Evolutionary conservation across 2,797 vertebrate species (phyloP).

Genomic region (Enteromius thamalakanensis): DNA sequence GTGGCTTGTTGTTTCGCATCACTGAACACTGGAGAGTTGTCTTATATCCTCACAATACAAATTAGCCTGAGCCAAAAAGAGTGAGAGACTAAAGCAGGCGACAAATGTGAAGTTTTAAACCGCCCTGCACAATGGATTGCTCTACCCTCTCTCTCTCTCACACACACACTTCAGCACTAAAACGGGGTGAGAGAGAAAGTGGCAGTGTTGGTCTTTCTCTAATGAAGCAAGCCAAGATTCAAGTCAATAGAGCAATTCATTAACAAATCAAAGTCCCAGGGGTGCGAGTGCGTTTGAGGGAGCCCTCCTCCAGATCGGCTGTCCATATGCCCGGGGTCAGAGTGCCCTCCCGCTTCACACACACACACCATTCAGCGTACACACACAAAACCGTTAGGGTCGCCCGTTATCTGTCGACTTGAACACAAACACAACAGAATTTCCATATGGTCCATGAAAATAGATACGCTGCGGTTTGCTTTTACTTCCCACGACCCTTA

Average conservation of each 20-base stretch:
- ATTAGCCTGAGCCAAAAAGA: constrained; percentile 81
- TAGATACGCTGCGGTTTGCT: constrained; percentile 82
- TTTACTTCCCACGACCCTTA: constrained; percentile 88
- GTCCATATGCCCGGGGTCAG: constrained; percentile 98
- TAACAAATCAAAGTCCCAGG: constrained; percentile 98
- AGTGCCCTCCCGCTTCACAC: constrained; percentile 87
- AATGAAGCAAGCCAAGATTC: constrained; percentile 95
- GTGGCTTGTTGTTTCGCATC: constrained; percentile 81
- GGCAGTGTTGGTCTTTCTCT: constrained; percentile 88
- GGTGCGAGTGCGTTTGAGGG: constrained; percentile 84
- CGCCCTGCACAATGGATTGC: constrained; percentile 84
- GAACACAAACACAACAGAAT: constrained; percentile 94
- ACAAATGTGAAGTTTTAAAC: constrained; percentile 89
- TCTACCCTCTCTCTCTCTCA: constrained; percentile 63
- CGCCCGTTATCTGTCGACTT: constrained; percentile 89
- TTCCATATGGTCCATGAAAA: constrained; percentile 99
- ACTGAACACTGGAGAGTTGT: constrained; percentile 84
- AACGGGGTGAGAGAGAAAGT: constrained; percentile 70
- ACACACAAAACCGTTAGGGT: constrained; percentile 93
- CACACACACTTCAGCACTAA: constrained; percentile 43
- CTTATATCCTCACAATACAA: constrained; percentile 91
- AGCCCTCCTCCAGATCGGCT: constrained; percentile 87
- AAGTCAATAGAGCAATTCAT: constrained; percentile 99
- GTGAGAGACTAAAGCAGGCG: constrained; percentile 74
- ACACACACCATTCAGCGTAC: constrained; percentile 90